These are phyloP conservation scores for Drosophila kikkawai DNA, from an alignment of 1,140 invertebrate species.

Conservation along the genomic window DNA sequence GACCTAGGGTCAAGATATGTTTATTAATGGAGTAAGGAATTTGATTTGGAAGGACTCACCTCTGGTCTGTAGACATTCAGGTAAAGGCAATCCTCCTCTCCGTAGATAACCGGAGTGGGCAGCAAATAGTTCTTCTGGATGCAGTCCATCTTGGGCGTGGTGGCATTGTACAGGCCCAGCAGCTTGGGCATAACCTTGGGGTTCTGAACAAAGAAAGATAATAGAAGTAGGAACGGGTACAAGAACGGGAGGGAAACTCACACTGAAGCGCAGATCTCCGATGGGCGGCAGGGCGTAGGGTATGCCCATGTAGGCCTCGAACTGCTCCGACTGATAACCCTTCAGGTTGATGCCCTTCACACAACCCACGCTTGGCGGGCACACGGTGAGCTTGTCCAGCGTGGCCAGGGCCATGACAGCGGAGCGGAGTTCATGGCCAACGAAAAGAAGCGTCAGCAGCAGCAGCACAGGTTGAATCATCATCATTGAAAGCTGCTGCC, in stretches of 20 bases:
- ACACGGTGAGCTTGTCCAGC: slow-evolving; percentile 52
- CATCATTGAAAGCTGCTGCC: slow-evolving; percentile 18
- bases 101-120: slow-evolving; percentile 65
- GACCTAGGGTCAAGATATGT: neutral
- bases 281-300: slow-evolving; percentile 79
- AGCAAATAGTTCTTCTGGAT: slow-evolving; percentile 83
- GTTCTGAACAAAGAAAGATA: slow-evolving; percentile 47
- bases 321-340: slow-evolving; percentile 61
- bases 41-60: slow-evolving; percentile 69
- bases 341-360: slow-evolving; percentile 61
- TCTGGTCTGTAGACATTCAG: slow-evolving; percentile 88
- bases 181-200: slow-evolving; percentile 67
- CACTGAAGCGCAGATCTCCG: slow-evolving; percentile 69
- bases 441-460: slow-evolving; percentile 9
- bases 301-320: slow-evolving; percentile 80
- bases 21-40: neutral
- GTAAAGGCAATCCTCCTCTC: slow-evolving; percentile 88
- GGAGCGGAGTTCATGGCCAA: slow-evolving; percentile 12
- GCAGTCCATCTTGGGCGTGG: slow-evolving; percentile 61
- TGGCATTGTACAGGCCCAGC: slow-evolving; percentile 66
- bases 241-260: slow-evolving; percentile 38
- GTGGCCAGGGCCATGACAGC: slow-evolving; percentile 7
- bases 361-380: slow-evolving; percentile 62
- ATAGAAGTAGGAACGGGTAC: too few species aligned
- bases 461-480: slow-evolving; percentile 25